Percentiles rank a stretch among this genome's conserved stretches.
These are phyloP conservation scores for Peucedramus taeniatus DNA, from an alignment of 2,113 vertebrate species.

Conservation along the genomic window DNA sequence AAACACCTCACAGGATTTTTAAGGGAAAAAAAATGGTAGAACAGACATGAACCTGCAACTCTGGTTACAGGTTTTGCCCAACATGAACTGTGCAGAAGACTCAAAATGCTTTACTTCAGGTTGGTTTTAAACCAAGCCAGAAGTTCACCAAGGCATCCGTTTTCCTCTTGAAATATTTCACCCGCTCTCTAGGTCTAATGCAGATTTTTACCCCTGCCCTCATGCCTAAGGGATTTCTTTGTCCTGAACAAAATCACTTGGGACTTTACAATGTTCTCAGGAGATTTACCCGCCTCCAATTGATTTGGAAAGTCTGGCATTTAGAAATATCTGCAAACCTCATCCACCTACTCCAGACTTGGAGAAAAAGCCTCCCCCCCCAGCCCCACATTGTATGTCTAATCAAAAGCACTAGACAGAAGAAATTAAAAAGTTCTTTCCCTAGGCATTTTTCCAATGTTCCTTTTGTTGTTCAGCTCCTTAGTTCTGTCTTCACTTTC, in stretches of 20 bases:
- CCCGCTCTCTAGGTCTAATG: neutral
- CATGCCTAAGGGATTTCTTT: neutral
- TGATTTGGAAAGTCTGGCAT: neutral
- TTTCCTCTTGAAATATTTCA: neutral
- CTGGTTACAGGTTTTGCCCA: neutral
- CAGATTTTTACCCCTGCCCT: neutral
- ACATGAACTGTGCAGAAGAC: accelerated
- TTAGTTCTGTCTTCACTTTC: conserved; percentile 16
- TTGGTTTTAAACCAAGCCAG: neutral
- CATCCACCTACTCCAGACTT: neutral
- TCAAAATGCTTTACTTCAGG: neutral
- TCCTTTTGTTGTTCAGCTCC: conserved; percentile 3
- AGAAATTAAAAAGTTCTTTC: conserved; percentile 8
- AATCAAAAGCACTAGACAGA: neutral
- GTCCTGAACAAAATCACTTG: neutral
- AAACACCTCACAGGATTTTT: neutral
- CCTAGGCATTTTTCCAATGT: neutral
- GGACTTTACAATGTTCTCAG: neutral
- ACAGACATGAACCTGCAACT: neutral
- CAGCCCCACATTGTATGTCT: neutral
- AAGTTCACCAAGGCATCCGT: neutral
- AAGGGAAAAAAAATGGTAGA: neutral
- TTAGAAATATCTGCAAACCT: neutral
- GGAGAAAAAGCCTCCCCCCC: neutral
- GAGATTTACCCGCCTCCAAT: neutral